phyloP scores from a whole-genome alignment of 2,113 vertebrate species.

The Camarhynchus parvulus region DNA sequence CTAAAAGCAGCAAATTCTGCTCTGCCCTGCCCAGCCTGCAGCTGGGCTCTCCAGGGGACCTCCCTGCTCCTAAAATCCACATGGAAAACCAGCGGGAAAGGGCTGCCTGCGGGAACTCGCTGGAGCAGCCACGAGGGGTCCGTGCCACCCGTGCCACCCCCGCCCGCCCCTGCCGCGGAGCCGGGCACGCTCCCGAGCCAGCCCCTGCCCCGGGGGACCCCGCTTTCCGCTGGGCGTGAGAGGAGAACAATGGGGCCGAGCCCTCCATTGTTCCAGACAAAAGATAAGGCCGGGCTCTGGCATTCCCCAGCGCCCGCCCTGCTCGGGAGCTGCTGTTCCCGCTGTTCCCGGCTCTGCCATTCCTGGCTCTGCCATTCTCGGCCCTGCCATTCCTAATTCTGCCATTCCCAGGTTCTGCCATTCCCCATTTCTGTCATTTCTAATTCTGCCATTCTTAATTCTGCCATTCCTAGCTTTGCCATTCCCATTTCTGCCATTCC shows the following conservation, averaged over 20 bases:
- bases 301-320: constrained; percentile 14
- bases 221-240: constrained; percentile 7
- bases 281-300: constrained; percentile 44
- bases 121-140: not conserved
- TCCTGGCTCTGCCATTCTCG: not conserved
- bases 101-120: not conserved
- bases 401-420: not conserved
- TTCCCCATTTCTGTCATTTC: not conserved
- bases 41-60: not conserved
- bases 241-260: constrained; percentile 63
- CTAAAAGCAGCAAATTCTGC: not conserved
- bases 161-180: not conserved
- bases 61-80: not conserved
- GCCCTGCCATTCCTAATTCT: fast-evolving
- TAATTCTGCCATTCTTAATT: fast-evolving
- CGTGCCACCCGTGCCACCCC: not conserved
- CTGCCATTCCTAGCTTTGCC: not conserved
- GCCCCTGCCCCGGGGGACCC: not conserved
- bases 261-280: constrained; percentile 52
- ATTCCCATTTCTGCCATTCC: too few species aligned
- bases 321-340: not conserved
- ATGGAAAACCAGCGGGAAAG: not conserved
- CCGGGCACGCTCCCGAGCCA: not conserved
- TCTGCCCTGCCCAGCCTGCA: not conserved
- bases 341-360: not conserved